Evolutionary conservation across 2,113 vertebrate genomes (phyloP).

Genomic region (Platysternon megacephalum): DNA sequence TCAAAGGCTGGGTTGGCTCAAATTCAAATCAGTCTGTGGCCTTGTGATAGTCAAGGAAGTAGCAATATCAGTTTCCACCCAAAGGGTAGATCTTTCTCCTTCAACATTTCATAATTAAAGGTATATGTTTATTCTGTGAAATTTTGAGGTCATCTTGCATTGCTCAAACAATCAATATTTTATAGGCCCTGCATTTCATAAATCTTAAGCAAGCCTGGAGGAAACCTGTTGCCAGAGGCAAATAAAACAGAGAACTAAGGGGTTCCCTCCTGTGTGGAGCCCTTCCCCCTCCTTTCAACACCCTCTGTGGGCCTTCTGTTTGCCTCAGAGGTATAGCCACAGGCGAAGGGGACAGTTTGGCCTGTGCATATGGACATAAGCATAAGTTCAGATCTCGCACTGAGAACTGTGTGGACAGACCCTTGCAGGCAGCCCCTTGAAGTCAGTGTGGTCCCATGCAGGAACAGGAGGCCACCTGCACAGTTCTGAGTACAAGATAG

Average conservation of each 20-base stretch:
- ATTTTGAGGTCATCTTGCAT: constrained; percentile 17
- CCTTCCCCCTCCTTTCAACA: background rate
- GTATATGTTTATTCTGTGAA: constrained; percentile 3
- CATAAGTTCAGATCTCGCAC: background rate
- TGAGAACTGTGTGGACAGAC: background rate
- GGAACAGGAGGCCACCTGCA: background rate
- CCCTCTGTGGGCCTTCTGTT: background rate
- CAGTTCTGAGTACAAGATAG: background rate
- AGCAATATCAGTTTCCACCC: background rate
- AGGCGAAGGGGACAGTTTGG: background rate
- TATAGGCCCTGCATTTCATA: constrained; percentile 9
- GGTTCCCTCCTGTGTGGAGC: constrained; percentile 31
- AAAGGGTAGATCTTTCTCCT: background rate
- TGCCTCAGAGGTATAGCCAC: background rate
- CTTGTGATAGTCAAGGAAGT: background rate
- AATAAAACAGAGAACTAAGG: background rate
- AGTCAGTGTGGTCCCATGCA: fast-evolving
- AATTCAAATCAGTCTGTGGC: background rate
- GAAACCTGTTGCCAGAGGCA: constrained; percentile 45
- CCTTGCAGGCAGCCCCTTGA: background rate
- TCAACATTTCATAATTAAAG: background rate
- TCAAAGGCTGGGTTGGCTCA: background rate
- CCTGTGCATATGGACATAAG: background rate
- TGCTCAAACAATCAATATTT: constrained; percentile 26
- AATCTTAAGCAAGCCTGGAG: background rate